Percentiles rank a stretch among this genome's conserved stretches.
These are phyloP conservation scores for Papilio helenus DNA, from an alignment of 1,140 invertebrate species.

Conservation along the genomic window DNA sequence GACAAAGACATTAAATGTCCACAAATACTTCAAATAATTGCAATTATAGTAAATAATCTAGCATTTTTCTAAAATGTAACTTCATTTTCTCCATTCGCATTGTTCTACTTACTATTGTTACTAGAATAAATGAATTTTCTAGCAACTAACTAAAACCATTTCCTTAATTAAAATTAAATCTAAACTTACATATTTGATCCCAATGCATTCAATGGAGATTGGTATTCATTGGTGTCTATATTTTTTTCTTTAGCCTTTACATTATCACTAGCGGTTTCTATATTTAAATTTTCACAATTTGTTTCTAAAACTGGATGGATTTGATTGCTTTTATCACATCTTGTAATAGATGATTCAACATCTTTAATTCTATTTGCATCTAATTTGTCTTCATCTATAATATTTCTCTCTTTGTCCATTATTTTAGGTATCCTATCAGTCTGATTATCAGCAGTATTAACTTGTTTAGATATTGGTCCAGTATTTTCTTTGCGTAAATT, in stretches of 20 bases:
- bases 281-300: slow-evolving; percentile 37
- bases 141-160: neutral
- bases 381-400: slow-evolving; percentile 44
- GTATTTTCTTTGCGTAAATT: slow-evolving; percentile 54
- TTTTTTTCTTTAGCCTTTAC: slow-evolving; percentile 24
- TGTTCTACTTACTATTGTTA: neutral
- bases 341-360: neutral
- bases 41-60: neutral
- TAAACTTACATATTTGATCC: slow-evolving; percentile 65
- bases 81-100: neutral
- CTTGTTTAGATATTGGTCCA: slow-evolving; percentile 46
- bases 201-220: slow-evolving; percentile 69
- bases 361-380: slow-evolving; percentile 29
- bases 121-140: neutral
- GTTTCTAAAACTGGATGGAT: slow-evolving; percentile 40
- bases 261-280: slow-evolving; percentile 29
- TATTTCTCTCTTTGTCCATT: slow-evolving; percentile 46
- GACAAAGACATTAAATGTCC: too few species aligned
- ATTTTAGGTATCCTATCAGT: slow-evolving; percentile 59
- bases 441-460: slow-evolving; percentile 68
- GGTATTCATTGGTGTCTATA: slow-evolving; percentile 58
- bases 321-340: slow-evolving; percentile 23
- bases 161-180: slow-evolving; percentile 28
- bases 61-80: neutral
- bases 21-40: neutral